These are phyloP conservation scores for Hipparchia sbordonii DNA, from an alignment of 2,888 invertebrate genomes.

Conservation along the genomic window DNA sequence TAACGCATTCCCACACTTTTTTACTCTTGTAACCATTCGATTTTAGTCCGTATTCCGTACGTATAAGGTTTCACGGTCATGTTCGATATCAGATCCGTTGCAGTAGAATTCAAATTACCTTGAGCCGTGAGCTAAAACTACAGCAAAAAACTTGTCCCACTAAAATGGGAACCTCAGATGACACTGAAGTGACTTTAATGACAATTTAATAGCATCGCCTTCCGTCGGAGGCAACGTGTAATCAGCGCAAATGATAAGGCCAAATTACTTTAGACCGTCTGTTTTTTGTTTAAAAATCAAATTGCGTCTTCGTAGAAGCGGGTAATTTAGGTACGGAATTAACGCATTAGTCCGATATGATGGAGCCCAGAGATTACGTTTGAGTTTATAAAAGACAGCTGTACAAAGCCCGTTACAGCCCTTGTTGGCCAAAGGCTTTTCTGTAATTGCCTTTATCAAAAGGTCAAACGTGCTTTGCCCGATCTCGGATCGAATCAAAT, in stretches of 20 bases:
- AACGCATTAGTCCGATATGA: conserved; percentile 34
- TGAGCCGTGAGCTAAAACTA: conserved; percentile 68
- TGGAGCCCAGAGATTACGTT: conserved; percentile 34
- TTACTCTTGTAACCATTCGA: conserved; percentile 43
- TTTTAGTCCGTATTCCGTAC: conserved; percentile 47
- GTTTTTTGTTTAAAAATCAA: conserved; percentile 64
- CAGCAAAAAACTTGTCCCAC: conserved; percentile 76
- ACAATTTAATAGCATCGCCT: conserved; percentile 80
- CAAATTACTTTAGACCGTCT: conserved; percentile 58
- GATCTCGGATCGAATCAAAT: conserved; percentile 45
- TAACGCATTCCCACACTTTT: conserved; percentile 65
- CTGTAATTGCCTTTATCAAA: conserved; percentile 47
- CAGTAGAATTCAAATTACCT: conserved; percentile 43
- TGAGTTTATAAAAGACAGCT: conserved; percentile 37
- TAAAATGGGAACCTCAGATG: conserved; percentile 75
- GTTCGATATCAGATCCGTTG: conserved; percentile 21
- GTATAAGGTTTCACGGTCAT: conserved; percentile 51
- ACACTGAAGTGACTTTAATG: conserved; percentile 79
- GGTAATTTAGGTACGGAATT: conserved; percentile 48
- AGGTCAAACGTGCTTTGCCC: conserved; percentile 45
- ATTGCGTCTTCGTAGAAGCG: conserved; percentile 61
- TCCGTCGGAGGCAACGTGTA: conserved; percentile 71
- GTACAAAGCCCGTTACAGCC: conserved; percentile 41
- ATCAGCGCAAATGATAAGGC: conserved; percentile 76
- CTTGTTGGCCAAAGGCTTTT: conserved; percentile 42